Evolutionary conservation across 2,888 invertebrate species (phyloP), one percentile per base, ranked within the genome.

Genomic region (Melinaea marsaeus): DNA sequence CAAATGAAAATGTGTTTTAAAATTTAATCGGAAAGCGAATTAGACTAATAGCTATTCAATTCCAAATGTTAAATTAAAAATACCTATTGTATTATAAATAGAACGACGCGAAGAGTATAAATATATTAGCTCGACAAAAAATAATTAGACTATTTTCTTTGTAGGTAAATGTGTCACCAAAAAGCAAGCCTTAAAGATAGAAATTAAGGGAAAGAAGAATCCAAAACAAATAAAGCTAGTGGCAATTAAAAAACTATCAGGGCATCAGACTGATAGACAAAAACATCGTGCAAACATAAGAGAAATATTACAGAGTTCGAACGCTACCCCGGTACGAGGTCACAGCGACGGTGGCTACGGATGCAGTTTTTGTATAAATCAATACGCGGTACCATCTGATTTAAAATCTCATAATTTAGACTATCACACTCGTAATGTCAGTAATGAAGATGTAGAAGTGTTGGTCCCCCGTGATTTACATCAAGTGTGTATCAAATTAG

Each of bases 271-370:
- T 13, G 71, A 74, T 62, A 42, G 72, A 58, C 65, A 70, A 61
- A 69, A 71, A 64, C 74, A 72, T 55, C 56, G 68, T 55, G 59
- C 57, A 13, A 78, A 74, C 62, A 57, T 74, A 11, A 67, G 63
- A 42, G 70, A 69, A 37, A 75, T 75, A 61, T 66, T 77, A 48
- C 62, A 64, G 48, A 71, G 60, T 59, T 76, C 80, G 0, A 83
- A 83, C 51, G 82, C 81, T 0, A 81, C 82, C 0, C 75, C 78
- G 0, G 76, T 82, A n/a, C 68, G 72, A 0, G 67, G 74, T 13
- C 65, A 69, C 34, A 69, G 70, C 4, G 75, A 73, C 13, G 65
- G 68, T 6, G 79, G 79, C 0, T 81, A 76, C 57, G 56, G 65
- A 1, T 82, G 80, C 66, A 73, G 69, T 32, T 79, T 75, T 62